phyloP scores from a whole-genome alignment of 2,113 vertebrate species.

The Mormyrus lacerda region DNA sequence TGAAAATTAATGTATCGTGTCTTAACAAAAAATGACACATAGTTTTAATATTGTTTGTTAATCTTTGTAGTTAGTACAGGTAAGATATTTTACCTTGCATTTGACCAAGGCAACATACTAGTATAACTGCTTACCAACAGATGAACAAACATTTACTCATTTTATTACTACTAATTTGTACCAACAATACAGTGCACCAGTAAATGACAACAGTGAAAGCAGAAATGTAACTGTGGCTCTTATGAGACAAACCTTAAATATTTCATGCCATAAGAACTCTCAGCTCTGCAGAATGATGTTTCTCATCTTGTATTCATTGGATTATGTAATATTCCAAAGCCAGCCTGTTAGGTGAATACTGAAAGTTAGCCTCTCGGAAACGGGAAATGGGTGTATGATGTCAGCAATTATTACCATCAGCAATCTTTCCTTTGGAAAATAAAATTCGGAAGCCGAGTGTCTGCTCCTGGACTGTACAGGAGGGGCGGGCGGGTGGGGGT shows the following conservation, averaged over 20 bases:
- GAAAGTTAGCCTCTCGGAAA: background rate
- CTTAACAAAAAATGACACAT: background rate
- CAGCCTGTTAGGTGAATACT: background rate
- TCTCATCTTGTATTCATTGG: background rate
- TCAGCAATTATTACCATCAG: background rate
- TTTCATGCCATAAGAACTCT: background rate
- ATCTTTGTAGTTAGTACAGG: background rate
- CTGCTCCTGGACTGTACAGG: background rate
- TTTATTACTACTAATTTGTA: background rate
- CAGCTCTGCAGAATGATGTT: background rate
- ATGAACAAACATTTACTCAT: background rate
- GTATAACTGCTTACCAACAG: background rate
- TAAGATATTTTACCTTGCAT: background rate
- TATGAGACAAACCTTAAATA: background rate
- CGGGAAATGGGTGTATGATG: background rate
- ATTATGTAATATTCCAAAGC: background rate
- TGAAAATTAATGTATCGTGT: background rate
- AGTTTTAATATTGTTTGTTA: background rate
- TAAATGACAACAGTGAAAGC: background rate
- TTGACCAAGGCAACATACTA: background rate
- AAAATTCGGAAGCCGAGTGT: background rate
- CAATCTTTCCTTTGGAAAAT: background rate
- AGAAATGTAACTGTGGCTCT: background rate
- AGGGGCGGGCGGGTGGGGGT: too few relatives aligned
- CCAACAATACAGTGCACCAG: background rate